Percentiles rank a stretch among this genome's conserved stretches.
phyloP scores from a whole-genome alignment of 2,113 vertebrate species.

The Macaca fascicularis region T2T-MFA8v1.1 NC_088375.1:197929501-197930000 shows the following conservation, averaged over 20 bases:
- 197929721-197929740: neutral
- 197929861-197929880: neutral
- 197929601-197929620: neutral
- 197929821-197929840: neutral
- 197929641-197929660: neutral
- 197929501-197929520: neutral
- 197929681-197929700: neutral
- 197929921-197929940: neutral
- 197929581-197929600: neutral
- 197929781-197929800: neutral
- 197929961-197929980: neutral
- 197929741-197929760: neutral
- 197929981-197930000: rapidly evolving
- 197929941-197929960: neutral
- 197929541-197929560: neutral
- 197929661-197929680: neutral
- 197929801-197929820: neutral
- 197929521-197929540: neutral
- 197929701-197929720: neutral
- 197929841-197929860: neutral
- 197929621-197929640: neutral
- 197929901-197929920: neutral
- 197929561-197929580: neutral
- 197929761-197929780: neutral
- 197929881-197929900: neutral